Percentiles rank a stretch among this genome's conserved stretches.
Conservation (phyloP, 2,888 invertebrate species). For the Yponomeuta sedellus region DNA sequence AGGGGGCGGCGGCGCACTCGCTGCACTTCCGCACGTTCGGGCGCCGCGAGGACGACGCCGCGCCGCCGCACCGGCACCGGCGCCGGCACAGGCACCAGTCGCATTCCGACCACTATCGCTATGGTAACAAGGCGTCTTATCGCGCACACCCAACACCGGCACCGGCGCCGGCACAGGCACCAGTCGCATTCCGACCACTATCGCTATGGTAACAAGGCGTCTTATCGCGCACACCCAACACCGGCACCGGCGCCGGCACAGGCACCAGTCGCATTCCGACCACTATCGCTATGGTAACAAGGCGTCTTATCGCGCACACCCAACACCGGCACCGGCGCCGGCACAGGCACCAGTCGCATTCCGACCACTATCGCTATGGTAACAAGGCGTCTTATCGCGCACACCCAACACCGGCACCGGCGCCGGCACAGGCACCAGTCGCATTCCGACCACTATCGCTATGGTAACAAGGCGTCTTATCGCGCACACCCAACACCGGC, state of each 20-base stretch:
- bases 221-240: constrained; percentile 20
- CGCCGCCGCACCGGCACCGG: constrained; percentile 62
- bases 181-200: constrained; percentile 66
- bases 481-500: too few relatives aligned
- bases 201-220: constrained; percentile 50
- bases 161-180: constrained; percentile 36
- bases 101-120: constrained; percentile 69
- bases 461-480: not conserved
- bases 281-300: constrained; percentile 65
- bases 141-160: constrained; percentile 32
- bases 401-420: too few relatives aligned
- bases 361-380: constrained; percentile 73
- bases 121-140: constrained; percentile 38
- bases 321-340: constrained; percentile 45
- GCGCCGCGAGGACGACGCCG: constrained; percentile 76
- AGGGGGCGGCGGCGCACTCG: constrained; percentile 74
- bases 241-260: constrained; percentile 42
- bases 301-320: too few relatives aligned
- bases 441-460: not conserved
- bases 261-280: constrained; percentile 54
- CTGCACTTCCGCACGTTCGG: constrained; percentile 88
- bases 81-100: constrained; percentile 33
- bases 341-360: constrained; percentile 40
- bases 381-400: not conserved
- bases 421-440: too few relatives aligned